phyloP scores from a whole-genome alignment of 2,113 vertebrate species.

The Stictonetta naevosa region DNA sequence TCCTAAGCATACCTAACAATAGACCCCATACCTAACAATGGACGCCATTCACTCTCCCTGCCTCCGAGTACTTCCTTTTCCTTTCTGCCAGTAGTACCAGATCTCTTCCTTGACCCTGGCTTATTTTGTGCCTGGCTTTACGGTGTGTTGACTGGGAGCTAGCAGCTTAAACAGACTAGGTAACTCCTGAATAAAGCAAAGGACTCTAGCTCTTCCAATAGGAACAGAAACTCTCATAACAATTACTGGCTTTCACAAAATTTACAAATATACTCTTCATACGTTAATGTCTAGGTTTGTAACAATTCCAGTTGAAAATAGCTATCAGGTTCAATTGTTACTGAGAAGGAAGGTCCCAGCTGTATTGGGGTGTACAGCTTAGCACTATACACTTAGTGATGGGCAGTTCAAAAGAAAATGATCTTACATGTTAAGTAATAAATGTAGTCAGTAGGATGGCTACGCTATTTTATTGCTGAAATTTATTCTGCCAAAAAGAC shows the following conservation, averaged over 20 bases:
- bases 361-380: neutral
- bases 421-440: neutral
- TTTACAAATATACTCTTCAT: neutral
- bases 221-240: neutral
- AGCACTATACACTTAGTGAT: neutral
- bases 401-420: neutral
- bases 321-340: neutral
- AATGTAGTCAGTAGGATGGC: neutral
- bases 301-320: neutral
- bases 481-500: constrained; percentile 6
- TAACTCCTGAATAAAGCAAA: neutral
- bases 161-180: neutral
- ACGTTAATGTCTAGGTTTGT: neutral
- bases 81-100: neutral
- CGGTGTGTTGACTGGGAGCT: neutral
- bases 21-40: no score
- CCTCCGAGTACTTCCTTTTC: neutral
- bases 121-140: neutral
- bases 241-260: neutral
- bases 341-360: neutral
- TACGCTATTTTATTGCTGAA: constrained; percentile 21
- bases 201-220: neutral
- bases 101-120: neutral
- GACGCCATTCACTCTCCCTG: neutral
- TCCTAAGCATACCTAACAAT: neutral